These are phyloP conservation scores for Zapus hudsonius DNA, from an alignment of 2,113 vertebrate species.

Conservation along the genomic window DNA sequence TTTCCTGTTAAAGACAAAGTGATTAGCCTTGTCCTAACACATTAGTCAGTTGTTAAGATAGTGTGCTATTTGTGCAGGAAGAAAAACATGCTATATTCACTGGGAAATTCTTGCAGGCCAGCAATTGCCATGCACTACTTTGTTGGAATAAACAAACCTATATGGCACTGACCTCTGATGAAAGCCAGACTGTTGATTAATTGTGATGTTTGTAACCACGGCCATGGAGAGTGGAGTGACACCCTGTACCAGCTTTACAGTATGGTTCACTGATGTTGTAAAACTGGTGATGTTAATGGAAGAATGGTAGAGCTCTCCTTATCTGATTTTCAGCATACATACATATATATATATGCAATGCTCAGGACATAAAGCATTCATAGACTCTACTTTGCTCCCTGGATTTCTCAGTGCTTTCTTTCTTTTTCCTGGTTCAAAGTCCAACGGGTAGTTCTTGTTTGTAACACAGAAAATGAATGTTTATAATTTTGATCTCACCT, in stretches of 20 bases:
- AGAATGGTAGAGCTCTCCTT: neutral
- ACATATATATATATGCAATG: too few relatives aligned
- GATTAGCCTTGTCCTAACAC: neutral
- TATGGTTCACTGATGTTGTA: neutral
- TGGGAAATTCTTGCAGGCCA: neutral
- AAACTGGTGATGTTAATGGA: neutral
- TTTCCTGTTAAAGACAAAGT: too few relatives aligned
- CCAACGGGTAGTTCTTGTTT: neutral
- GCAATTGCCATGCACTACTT: neutral
- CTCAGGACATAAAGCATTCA: neutral
- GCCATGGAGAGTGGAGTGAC: neutral
- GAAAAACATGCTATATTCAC: neutral
- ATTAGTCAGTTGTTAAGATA: neutral
- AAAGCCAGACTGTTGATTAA: neutral
- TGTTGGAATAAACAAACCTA: neutral
- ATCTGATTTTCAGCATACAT: neutral
- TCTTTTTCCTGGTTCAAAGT: neutral
- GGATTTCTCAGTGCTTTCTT: neutral
- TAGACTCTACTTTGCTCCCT: neutral
- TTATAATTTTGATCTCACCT: neutral
- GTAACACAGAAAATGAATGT: neutral
- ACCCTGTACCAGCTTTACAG: neutral
- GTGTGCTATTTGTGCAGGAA: neutral
- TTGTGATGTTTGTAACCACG: neutral
- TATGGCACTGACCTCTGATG: neutral